Evolutionary conservation across 2,113 vertebrate genomes (phyloP), one percentile per base, ranked within the genome.

Genomic region (Falco punctatus): DNA sequence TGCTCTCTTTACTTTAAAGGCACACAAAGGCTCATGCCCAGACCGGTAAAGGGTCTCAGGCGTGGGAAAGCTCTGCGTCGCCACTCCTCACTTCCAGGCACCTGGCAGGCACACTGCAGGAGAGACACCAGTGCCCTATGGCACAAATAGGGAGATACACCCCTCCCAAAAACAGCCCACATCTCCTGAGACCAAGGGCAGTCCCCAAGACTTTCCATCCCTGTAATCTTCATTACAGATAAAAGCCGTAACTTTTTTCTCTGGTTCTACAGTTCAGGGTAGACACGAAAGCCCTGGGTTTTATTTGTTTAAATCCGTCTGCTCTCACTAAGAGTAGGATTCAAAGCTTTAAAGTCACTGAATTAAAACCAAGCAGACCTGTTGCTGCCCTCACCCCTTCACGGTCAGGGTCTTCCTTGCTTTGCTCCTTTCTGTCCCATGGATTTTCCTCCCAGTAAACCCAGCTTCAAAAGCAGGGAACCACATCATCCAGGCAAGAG

Each of bases 41-140:
- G 81, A 87, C 78, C 93, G 89, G 87, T 13, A 94, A 91, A 97
- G 93, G 94, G 94, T 96, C 94, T 72, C 13, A 5, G 40, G 78
- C 70, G 78, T 97, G 94, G 91, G 95, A 96, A 97, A 94, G 81
- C 61, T 90, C 57, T 58, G 54, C 1, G 0, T 91, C 3, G 2
- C 81, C 3, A 2, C 35, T 95, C 81, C 73, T 87, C 3, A 0
- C 35, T 95, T 87, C 40, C 84, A 94, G 54, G 81, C 54, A 75
- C 26, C 84, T 93, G 91, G 84, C 81, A 52, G 4, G 19, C 54
- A 62, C 13, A 0, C 59, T 15, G 10, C 82, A 58, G 83, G 55
- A 92, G 64, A 82, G 61, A 62, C n/a, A 57, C 3, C 1, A 24
- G 52, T 69, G 73, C 87, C 88, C 70, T 85, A 12, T 92, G 82